phyloP scores from a whole-genome alignment of 2,113 vertebrate species.

The Eurypyga helias region DNA sequence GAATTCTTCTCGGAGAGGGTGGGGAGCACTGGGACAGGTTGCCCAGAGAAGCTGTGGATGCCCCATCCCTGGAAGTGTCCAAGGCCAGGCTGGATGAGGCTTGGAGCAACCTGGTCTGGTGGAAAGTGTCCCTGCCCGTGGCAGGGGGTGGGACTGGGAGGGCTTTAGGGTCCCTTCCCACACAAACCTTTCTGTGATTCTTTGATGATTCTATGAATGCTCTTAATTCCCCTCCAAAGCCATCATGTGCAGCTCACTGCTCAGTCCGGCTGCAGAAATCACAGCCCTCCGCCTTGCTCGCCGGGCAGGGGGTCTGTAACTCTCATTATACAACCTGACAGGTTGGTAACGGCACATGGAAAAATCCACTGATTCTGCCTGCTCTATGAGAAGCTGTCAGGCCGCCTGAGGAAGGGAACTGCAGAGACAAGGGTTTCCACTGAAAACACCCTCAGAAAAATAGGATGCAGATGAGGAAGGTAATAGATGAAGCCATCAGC shows the following conservation, averaged over 20 bases:
- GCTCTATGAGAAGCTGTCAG: background rate
- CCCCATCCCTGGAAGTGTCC: too few species aligned
- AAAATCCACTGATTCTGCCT: background rate
- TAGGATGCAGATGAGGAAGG: background rate
- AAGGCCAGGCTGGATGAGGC: too few species aligned
- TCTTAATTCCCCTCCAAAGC: background rate
- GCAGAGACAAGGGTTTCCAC: background rate
- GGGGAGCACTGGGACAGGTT: too few species aligned
- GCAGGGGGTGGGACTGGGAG: too few species aligned
- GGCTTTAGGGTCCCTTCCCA: too few species aligned
- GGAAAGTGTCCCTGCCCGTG: too few species aligned
- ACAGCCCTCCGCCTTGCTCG: background rate
- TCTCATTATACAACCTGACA: background rate
- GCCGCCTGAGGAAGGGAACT: background rate
- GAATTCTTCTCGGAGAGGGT: too few species aligned
- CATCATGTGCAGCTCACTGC: background rate
- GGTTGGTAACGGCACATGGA: background rate
- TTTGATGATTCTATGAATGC: background rate
- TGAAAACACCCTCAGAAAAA: background rate
- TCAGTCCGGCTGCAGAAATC: background rate
- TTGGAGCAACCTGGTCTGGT: too few species aligned
- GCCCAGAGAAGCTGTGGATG: too few species aligned
- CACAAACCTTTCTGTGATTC: too few species aligned
- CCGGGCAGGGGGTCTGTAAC: background rate
- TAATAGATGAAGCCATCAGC: background rate